Percentiles rank a stretch among this genome's conserved stretches.
Conservation (phyloP, 2,797 vertebrate genomes). For the Octomys mimax region DNA sequence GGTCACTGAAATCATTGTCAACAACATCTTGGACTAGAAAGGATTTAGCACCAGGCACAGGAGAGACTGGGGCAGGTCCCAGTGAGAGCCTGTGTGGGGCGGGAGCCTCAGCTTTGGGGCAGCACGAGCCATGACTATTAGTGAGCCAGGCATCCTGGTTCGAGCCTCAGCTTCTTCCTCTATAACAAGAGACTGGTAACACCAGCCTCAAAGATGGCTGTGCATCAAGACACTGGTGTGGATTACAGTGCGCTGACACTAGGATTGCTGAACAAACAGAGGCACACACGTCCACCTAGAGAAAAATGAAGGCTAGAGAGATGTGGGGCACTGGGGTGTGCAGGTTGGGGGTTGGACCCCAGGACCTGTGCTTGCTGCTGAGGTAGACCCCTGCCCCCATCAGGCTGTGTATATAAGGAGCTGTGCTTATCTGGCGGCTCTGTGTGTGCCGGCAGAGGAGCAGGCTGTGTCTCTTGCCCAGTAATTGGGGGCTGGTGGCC, state of each 20-base stretch:
- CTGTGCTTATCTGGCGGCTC: background rate
- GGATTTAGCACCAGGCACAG: background rate
- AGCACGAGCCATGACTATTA: background rate
- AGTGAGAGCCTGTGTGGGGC: too few species aligned
- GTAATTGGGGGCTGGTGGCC: background rate
- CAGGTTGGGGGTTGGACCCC: background rate
- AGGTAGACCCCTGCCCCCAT: background rate
- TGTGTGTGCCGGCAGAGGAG: background rate
- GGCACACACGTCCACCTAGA: background rate
- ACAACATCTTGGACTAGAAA: background rate
- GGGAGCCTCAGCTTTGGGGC: background rate
- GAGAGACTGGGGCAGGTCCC: background rate
- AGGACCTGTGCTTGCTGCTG: background rate
- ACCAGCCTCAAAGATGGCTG: background rate
- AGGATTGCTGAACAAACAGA: background rate
- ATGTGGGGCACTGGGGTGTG: background rate
- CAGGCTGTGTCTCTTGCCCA: background rate
- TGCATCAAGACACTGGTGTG: background rate
- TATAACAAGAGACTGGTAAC: background rate
- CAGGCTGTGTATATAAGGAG: background rate
- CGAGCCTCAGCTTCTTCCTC: background rate
- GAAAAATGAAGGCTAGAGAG: background rate
- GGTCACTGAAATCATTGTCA: background rate
- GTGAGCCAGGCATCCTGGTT: background rate
- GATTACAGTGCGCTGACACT: background rate